Conservation (phyloP, 2,113 vertebrate species). For the Hippocampus barbouri region DNA sequence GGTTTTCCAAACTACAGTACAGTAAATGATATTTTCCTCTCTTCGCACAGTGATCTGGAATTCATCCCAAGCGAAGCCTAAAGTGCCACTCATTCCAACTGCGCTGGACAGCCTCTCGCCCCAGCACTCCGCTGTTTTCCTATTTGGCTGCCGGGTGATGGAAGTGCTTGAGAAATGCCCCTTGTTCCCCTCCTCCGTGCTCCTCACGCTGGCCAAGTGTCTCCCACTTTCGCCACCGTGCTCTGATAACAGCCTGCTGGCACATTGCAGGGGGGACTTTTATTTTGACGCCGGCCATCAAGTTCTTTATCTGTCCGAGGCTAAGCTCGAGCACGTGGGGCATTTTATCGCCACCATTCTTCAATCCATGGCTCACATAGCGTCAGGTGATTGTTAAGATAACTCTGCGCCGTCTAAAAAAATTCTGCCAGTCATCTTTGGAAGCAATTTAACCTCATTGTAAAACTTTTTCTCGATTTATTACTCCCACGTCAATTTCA, state of each 20-base stretch:
- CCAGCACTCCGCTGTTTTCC: constrained; percentile 70
- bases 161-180: constrained; percentile 59
- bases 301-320: constrained; percentile 73
- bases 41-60: constrained; percentile 34
- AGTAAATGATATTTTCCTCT: neutral
- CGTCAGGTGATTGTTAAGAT: constrained; percentile 65
- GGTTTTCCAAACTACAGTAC: neutral
- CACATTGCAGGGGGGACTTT: constrained; percentile 65
- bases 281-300: constrained; percentile 75
- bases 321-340: constrained; percentile 71
- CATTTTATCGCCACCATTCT: constrained; percentile 72
- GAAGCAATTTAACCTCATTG: constrained; percentile 20
- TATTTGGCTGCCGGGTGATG: constrained; percentile 75
- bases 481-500: neutral
- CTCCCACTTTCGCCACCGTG: constrained; percentile 58
- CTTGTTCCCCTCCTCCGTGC: constrained; percentile 58
- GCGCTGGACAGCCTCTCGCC: constrained; percentile 73
- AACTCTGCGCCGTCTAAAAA: constrained; percentile 6
- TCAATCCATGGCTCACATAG: constrained; percentile 73
- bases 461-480: no score
- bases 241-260: constrained; percentile 38
- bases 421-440: constrained; percentile 20
- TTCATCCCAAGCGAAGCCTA: constrained; percentile 26
- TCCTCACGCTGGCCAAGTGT: constrained; percentile 70
- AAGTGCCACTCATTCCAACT: constrained; percentile 58